These are phyloP conservation scores for Scaptomyza hsui DNA, from an alignment of 1,140 invertebrate species.

Conservation along the genomic window DNA sequence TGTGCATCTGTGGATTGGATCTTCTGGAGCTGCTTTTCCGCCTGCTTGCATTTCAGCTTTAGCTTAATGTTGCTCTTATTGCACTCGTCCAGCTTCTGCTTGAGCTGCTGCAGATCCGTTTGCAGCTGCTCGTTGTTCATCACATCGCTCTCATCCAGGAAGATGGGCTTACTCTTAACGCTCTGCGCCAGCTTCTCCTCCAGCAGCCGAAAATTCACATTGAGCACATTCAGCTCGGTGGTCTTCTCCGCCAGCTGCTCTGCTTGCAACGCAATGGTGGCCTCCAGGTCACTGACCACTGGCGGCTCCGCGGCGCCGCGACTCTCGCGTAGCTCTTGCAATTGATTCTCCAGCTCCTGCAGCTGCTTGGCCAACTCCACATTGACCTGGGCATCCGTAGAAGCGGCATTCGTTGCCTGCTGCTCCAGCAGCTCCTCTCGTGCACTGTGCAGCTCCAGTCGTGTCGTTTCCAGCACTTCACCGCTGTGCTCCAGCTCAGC, in stretches of 20 bases:
- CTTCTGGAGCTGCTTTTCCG: slow-evolving; percentile 92
- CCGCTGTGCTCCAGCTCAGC: slow-evolving; percentile 52
- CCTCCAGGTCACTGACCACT: slow-evolving; percentile 82
- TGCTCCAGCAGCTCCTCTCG: slow-evolving; percentile 86
- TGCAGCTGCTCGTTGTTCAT: slow-evolving; percentile 90
- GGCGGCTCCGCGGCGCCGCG: slow-evolving; percentile 21
- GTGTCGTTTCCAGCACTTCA: slow-evolving; percentile 65
- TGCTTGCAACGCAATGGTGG: slow-evolving; percentile 83
- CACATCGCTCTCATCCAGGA: slow-evolving; percentile 74
- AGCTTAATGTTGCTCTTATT: slow-evolving; percentile 94
- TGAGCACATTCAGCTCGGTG: slow-evolving; percentile 84
- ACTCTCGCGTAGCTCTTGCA: slow-evolving; percentile 47
- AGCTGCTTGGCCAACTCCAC: slow-evolving; percentile 78
- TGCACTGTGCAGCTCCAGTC: slow-evolving; percentile 65
- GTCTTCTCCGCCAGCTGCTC: slow-evolving; percentile 85
- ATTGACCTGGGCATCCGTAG: slow-evolving; percentile 67
- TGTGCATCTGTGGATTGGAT: slow-evolving; percentile 90
- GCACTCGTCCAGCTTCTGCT: slow-evolving; percentile 89
- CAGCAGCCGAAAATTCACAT: slow-evolving; percentile 84
- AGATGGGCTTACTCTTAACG: slow-evolving; percentile 73
- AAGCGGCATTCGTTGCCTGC: slow-evolving; percentile 87
- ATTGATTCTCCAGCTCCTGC: slow-evolving; percentile 62
- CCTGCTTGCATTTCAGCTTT: slow-evolving; percentile 92
- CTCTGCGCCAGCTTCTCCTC: slow-evolving; percentile 85
- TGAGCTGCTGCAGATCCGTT: slow-evolving; percentile 86